Conservation (phyloP, 1,140 invertebrate genomes). For the Thereuonema tuberculata region DNA sequence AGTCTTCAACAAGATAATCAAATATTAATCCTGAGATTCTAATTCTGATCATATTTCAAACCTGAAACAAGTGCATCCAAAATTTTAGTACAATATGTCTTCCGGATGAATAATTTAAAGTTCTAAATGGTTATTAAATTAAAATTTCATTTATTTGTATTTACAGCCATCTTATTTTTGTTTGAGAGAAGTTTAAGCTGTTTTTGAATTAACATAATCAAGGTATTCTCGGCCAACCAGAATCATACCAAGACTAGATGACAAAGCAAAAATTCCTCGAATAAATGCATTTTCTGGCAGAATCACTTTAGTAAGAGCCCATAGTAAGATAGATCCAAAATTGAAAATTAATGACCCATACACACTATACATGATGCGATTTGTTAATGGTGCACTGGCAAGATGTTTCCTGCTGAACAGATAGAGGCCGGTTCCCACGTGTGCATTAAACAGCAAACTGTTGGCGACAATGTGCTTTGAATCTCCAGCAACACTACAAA, state of each 20-base stretch:
- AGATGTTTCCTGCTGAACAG: constrained; percentile 23
- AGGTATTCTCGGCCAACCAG: constrained; percentile 45
- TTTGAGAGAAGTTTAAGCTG: too few species aligned
- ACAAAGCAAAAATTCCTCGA: constrained; percentile 44
- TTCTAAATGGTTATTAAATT: too few species aligned
- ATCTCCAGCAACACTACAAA: constrained; percentile 22
- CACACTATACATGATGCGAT: constrained; percentile 32
- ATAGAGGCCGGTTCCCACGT: constrained; percentile 25
- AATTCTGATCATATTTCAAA: too few species aligned
- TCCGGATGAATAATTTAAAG: too few species aligned
- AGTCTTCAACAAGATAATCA: too few species aligned
- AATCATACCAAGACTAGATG: constrained; percentile 41
- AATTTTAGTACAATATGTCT: too few species aligned
- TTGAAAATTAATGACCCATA: constrained; percentile 49
- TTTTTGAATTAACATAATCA: constrained; percentile 31
- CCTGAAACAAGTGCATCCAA: too few species aligned
- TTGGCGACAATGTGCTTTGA: constrained; percentile 21
- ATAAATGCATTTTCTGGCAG: constrained; percentile 45
- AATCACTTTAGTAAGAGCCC: constrained; percentile 51
- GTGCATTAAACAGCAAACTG: constrained; percentile 26
- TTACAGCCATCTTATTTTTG: too few species aligned
- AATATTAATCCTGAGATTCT: too few species aligned
- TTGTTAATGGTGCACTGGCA: constrained; percentile 10
- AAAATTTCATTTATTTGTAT: too few species aligned
- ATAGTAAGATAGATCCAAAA: constrained; percentile 53